Evolutionary conservation across 2,888 invertebrate genomes (phyloP).

Genomic region (Portevinia maculata): DNA sequence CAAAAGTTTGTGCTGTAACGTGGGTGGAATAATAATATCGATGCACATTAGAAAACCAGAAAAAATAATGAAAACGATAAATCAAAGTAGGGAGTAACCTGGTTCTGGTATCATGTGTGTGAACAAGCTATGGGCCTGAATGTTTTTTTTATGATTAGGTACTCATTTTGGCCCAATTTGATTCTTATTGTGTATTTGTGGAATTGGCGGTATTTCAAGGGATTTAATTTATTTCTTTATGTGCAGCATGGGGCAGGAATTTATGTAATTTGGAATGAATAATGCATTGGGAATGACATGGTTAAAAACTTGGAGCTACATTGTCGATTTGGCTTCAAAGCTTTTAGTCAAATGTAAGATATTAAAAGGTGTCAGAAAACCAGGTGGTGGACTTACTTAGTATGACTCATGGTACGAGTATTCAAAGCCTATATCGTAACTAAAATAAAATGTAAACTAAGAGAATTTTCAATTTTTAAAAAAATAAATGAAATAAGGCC

Average conservation of each 20-base stretch:
- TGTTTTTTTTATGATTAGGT: slow-evolving; percentile 3
- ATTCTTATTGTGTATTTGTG: background rate
- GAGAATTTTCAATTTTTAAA: too few relatives aligned
- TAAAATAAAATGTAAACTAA: too few relatives aligned
- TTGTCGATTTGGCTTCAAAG: too few relatives aligned
- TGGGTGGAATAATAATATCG: slow-evolving; percentile 55
- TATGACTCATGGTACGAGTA: too few relatives aligned
- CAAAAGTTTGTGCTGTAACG: slow-evolving; percentile 29
- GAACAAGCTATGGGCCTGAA: slow-evolving; percentile 7
- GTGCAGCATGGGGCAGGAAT: background rate
- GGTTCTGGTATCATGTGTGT: background rate
- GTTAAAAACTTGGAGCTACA: too few relatives aligned
- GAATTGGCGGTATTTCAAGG: background rate
- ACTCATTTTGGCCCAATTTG: background rate
- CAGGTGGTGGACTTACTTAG: too few relatives aligned
- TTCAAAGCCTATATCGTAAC: too few relatives aligned
- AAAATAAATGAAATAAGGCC: too few relatives aligned
- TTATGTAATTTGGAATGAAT: slow-evolving; percentile 18
- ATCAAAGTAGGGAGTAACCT: slow-evolving; percentile 30
- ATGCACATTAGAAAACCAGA: slow-evolving; percentile 20
- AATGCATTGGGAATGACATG: too few relatives aligned
- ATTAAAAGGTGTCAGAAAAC: too few relatives aligned
- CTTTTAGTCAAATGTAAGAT: too few relatives aligned
- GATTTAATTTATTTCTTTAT: slow-evolving; percentile 26
- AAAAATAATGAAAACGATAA: slow-evolving; percentile 26